Conservation (phyloP, 2,113 vertebrate genomes). For the Nicator chloris region DNA sequence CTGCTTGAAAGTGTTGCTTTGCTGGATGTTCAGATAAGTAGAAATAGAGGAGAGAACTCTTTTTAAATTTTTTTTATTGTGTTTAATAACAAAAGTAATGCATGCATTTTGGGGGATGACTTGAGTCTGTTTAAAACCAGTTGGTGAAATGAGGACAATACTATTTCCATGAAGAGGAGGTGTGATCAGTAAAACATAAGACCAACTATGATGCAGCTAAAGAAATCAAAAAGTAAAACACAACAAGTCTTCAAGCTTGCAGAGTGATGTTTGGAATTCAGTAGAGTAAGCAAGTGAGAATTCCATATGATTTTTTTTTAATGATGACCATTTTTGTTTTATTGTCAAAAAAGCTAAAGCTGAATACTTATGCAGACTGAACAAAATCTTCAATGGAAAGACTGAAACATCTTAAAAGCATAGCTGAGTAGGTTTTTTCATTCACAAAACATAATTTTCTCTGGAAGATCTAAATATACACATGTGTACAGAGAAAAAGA, state of each 20-base stretch:
- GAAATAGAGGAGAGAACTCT: background rate
- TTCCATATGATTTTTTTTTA: background rate
- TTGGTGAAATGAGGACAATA: background rate
- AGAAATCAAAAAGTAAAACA: background rate
- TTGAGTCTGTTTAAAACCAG: background rate
- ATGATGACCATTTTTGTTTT: background rate
- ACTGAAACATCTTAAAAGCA: background rate
- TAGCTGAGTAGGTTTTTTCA: background rate
- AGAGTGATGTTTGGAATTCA: background rate
- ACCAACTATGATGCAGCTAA: background rate
- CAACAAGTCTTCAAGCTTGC: background rate
- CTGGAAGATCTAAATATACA: background rate
- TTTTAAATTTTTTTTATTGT: background rate
- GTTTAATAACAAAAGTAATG: background rate
- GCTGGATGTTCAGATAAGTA: background rate
- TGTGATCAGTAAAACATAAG: background rate
- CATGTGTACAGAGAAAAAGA: background rate
- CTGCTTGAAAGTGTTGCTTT: background rate
- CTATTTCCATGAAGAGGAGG: background rate
- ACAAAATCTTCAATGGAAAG: background rate
- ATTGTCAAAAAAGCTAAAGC: background rate
- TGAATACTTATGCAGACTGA: background rate
- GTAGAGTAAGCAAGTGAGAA: background rate
- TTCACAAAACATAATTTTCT: background rate
- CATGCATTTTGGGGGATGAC: background rate